These are phyloP conservation scores for Eupleurogrammus muticus DNA, from an alignment of 2,797 vertebrate species.

Conservation along the genomic window DNA sequence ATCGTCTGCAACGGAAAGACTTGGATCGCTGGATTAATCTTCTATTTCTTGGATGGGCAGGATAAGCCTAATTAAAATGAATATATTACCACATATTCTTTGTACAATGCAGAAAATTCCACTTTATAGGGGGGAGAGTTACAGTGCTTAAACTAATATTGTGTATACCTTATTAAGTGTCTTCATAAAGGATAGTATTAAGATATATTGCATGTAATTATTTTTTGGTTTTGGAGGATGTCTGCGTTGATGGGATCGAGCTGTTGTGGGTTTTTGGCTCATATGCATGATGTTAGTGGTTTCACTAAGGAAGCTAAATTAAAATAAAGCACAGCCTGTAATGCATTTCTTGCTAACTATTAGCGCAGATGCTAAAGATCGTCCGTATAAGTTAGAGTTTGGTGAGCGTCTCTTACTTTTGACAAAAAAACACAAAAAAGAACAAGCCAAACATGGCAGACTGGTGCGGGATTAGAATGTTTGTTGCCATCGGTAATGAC, in stretches of 20 bases:
- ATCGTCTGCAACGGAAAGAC: not conserved
- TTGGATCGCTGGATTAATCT: not conserved
- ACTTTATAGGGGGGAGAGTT: not conserved
- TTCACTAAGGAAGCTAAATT: not conserved
- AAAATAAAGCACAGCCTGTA: not conserved
- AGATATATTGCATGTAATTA: too few species aligned
- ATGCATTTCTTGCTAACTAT: not conserved
- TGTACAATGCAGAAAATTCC: not conserved
- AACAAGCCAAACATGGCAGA: conserved; percentile 52
- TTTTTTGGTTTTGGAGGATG: too few species aligned
- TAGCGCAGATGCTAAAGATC: not conserved
- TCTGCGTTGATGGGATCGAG: too few species aligned
- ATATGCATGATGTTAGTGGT: too few species aligned
- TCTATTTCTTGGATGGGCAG: not conserved
- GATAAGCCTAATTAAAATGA: not conserved
- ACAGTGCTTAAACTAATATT: too few species aligned
- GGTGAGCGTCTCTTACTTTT: conserved; percentile 1
- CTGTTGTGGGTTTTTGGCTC: too few species aligned
- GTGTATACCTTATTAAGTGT: too few species aligned
- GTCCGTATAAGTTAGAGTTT: not conserved
- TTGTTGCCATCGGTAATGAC: conserved; percentile 45
- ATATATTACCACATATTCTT: not conserved
- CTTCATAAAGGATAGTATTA: too few species aligned
- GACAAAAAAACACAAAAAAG: conserved; percentile 2
- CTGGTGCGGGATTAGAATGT: conserved; percentile 45